Conservation (phyloP, 2,888 invertebrate genomes). For the Portevinia maculata region DNA sequence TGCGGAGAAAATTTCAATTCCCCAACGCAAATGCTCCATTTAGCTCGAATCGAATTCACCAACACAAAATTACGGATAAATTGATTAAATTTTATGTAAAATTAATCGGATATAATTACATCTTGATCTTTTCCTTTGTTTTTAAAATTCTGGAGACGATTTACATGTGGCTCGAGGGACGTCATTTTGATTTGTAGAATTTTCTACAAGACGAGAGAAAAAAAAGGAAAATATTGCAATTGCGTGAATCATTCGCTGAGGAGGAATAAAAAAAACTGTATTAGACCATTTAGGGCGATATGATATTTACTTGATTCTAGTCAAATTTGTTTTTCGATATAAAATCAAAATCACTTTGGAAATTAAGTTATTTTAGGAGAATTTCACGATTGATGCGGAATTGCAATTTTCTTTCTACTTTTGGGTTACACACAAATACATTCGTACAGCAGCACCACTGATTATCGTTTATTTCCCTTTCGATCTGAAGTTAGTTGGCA, state of each 20-base stretch:
- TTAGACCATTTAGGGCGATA: not conserved
- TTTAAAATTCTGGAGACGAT: conserved; percentile 97
- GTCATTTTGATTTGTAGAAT: conserved; percentile 77
- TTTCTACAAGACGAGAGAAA: conserved; percentile 56
- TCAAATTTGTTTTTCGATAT: conserved; percentile 52
- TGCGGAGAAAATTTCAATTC: conserved; percentile 48
- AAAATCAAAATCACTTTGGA: conserved; percentile 59
- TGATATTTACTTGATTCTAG: conserved; percentile 61
- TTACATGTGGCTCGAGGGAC: conserved; percentile 83
- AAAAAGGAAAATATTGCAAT: conserved; percentile 64
- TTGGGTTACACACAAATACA: conserved; percentile 68
- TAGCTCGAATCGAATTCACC: conserved; percentile 11
- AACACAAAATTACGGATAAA: conserved; percentile 27
- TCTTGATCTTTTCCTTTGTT: conserved; percentile 99
- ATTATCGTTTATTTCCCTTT: conserved; percentile 64
- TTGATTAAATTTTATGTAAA: conserved; percentile 40
- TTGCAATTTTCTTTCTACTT: conserved; percentile 72
- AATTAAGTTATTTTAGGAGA: conserved; percentile 63
- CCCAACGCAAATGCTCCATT: conserved; percentile 28
- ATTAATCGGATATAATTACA: conserved; percentile 87
- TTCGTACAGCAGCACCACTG: conserved; percentile 54
- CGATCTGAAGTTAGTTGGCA: conserved; percentile 54
- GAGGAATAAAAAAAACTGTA: conserved; percentile 12
- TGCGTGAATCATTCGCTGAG: conserved; percentile 63
- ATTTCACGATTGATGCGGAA: conserved; percentile 73